phyloP scores from a whole-genome alignment of 1,140 invertebrate species.

The Microplitis mediator region DNA sequence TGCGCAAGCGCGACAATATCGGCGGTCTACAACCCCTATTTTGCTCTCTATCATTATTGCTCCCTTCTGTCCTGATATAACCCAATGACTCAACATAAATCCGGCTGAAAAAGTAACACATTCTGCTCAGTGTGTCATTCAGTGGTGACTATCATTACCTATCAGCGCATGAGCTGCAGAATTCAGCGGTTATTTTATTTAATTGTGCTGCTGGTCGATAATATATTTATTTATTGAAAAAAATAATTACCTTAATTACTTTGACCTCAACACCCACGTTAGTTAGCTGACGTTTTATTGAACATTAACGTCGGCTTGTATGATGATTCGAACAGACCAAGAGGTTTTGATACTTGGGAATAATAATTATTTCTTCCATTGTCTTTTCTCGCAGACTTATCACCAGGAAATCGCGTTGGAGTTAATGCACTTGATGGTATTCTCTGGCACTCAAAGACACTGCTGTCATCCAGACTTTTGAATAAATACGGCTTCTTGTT shows the following conservation, averaged over 20 bases:
- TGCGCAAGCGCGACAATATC: constrained; percentile 54
- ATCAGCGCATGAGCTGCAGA: constrained; percentile 18
- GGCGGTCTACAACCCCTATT: constrained; percentile 40
- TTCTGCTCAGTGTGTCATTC: background rate
- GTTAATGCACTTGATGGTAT: constrained; percentile 29
- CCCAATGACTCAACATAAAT: too few relatives aligned
- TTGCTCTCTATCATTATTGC: too few relatives aligned
- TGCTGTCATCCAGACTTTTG: constrained; percentile 44
- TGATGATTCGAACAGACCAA: too few relatives aligned
- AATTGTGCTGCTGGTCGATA: background rate
- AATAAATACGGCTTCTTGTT: constrained; percentile 55
- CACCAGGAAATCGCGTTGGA: background rate
- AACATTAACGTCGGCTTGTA: too few relatives aligned
- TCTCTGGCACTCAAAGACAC: constrained; percentile 50
- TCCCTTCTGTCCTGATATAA: too few relatives aligned
- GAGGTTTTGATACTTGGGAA: too few relatives aligned
- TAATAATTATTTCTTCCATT: background rate
- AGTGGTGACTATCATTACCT: background rate
- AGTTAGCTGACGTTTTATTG: too few relatives aligned
- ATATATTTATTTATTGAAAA: background rate
- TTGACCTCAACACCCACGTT: too few relatives aligned
- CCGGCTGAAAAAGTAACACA: too few relatives aligned
- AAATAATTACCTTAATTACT: too few relatives aligned
- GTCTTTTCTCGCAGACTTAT: background rate
- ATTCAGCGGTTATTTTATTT: background rate